Percentiles rank a stretch among this genome's conserved stretches.
These are phyloP conservation scores for Drusus annulatus DNA, from an alignment of 1,140 invertebrate species.

Conservation along the genomic window DNA sequence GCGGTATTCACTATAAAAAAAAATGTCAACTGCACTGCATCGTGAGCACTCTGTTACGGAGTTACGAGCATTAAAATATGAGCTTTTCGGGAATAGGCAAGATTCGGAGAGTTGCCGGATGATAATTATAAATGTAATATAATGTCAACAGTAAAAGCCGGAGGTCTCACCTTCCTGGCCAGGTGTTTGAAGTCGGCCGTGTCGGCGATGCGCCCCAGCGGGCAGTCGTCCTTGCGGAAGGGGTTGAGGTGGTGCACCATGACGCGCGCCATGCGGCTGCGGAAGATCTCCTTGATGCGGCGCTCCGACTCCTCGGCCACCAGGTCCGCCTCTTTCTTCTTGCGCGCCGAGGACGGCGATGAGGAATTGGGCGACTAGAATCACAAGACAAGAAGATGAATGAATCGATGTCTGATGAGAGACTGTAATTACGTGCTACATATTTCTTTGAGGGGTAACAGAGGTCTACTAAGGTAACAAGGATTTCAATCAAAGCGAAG, in stretches of 20 bases:
- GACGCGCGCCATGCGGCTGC: constrained; percentile 89
- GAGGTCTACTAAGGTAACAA: background rate
- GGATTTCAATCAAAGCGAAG: too few species aligned
- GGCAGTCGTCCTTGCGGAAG: constrained; percentile 88
- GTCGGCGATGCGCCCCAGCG: constrained; percentile 86
- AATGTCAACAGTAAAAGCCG: too few species aligned
- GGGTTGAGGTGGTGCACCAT: constrained; percentile 94
- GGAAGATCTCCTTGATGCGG: constrained; percentile 90
- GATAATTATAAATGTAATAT: too few species aligned
- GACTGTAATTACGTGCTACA: too few species aligned
- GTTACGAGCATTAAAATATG: too few species aligned
- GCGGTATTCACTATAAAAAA: too few species aligned
- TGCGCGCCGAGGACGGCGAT: constrained; percentile 17
- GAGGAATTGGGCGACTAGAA: background rate
- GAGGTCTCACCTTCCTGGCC: constrained; percentile 86
- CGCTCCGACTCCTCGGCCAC: constrained; percentile 68
- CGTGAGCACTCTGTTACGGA: too few species aligned
- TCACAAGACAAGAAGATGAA: constrained; percentile 6
- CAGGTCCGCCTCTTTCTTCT: constrained; percentile 35
- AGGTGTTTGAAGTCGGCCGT: constrained; percentile 97
- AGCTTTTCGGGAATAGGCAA: too few species aligned
- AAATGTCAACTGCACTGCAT: too few species aligned
- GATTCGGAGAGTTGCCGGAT: too few species aligned
- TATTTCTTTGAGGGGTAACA: background rate
- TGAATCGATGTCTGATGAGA: too few species aligned